Evolutionary conservation across 92 coral and sea anemone genomes (phyloP), one percentile per base, ranked within the genome.

Genomic region (Paragorgia papillata): DNA sequence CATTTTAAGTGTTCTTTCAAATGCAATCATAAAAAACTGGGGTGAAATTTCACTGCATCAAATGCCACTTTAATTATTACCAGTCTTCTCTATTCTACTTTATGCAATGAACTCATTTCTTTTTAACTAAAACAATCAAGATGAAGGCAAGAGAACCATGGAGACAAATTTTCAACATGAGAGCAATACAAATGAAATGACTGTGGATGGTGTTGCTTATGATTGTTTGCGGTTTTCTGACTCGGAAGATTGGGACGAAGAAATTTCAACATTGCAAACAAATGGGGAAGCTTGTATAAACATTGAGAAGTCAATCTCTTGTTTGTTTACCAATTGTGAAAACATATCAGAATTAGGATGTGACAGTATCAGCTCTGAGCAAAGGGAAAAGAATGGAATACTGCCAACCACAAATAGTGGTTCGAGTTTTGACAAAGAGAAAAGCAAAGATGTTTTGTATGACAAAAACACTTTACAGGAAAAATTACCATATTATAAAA

Each of bases 221-320:
- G 75, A 68, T 14, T 22, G 21, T 27, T 68, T 68, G 9, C 58
- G 41, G n/a, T 27, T 7, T 30, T 68, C 75, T 8, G 75, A 48
- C n/a, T 25, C 59, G 0, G 75, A 68, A n/a, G 75, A 68, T 48
- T 68, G 75, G 75, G 58, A 48, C 50, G 21, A 44, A 30, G 75
- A 68, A 68, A 27, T 68, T 49, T 68, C 75, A 57, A 22, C 22
- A 17, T 64, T 49, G 22, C 28, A 27, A 33, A 48, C 59, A 27
- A 46, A 34, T 9, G 17, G 29, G 24, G 32, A 30, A 0, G 46
- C 33, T n/a, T 54, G 41, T 46, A 2, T 15, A 7, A 6, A n/a
- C 2, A n/a, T 46, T 46, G n/a, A 46, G 15, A 15, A 46, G n/a
- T 15, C 53, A 7, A 2, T 46, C 15, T 46, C 53, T 46, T 2